Conservation (phyloP, 2,797 vertebrate genomes). For the Trachops cirrhosus region DNA sequence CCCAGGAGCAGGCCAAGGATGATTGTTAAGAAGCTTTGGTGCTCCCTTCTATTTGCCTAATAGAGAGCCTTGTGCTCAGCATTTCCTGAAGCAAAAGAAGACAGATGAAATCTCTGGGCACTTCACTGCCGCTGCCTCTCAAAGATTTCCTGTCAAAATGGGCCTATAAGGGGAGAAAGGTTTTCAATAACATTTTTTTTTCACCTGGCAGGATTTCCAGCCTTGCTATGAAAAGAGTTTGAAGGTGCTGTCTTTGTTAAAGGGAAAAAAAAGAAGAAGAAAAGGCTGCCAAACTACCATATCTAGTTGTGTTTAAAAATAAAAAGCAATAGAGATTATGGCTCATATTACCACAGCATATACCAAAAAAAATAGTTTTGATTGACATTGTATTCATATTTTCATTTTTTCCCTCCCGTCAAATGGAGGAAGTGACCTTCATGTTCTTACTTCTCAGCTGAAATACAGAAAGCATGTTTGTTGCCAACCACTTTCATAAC, state of each 20-base stretch:
- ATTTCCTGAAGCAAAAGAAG: conserved; percentile 97
- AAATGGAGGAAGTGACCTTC: conserved; percentile 81
- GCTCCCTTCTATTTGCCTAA: conserved; percentile 97
- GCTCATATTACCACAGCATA: conserved; percentile 77
- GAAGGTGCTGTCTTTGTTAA: conserved; percentile 85
- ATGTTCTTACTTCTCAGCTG: conserved; percentile 77
- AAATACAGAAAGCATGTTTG: conserved; percentile 71
- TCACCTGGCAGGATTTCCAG: conserved; percentile 90
- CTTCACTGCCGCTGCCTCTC: conserved; percentile 95
- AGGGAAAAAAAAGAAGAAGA: conserved; percentile 17
- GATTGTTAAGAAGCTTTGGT: conserved; percentile 89
- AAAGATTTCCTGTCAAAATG: conserved; percentile 99
- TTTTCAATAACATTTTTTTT: conserved; percentile 91
- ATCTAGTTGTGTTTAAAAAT: conserved; percentile 83
- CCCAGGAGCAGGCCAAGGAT: conserved; percentile 86
- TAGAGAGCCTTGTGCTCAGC: conserved; percentile 96
- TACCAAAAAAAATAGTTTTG: conserved; percentile 71
- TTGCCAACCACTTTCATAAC: conserved; percentile 73
- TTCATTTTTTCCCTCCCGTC: conserved; percentile 68
- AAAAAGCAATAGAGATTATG: conserved; percentile 72
- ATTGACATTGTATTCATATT: conserved; percentile 80
- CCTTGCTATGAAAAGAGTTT: conserved; percentile 87
- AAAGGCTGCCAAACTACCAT: conserved; percentile 79
- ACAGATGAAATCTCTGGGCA: conserved; percentile 99
- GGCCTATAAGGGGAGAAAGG: conserved; percentile 95